A percentile compares a stretch with the other conserved stretches of the same genome.
Evolutionary conservation across 1,140 invertebrate species (phyloP).

Genomic region (honey bee (Apis mellifera)): DNA sequence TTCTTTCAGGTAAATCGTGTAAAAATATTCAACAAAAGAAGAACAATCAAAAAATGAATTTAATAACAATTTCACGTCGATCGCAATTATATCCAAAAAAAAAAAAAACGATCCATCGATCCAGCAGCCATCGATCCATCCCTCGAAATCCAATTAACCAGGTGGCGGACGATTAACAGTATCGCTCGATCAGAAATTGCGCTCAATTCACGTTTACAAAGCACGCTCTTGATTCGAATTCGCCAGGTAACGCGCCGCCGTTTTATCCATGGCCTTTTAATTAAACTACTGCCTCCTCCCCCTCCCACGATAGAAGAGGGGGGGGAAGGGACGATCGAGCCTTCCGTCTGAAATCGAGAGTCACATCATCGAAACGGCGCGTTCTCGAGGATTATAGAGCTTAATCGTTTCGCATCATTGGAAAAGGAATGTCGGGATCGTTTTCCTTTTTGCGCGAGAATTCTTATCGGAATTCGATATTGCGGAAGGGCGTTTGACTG

Average conservation of each 20-base stretch:
- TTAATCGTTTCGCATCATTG: slow-evolving; percentile 64
- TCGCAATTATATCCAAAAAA: too few relatives aligned
- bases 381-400: slow-evolving; percentile 33
- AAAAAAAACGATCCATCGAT: not conserved
- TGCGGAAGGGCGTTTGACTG: slow-evolving; percentile 10
- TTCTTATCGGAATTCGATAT: slow-evolving; percentile 79
- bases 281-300: slow-evolving; percentile 17
- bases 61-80: too few relatives aligned
- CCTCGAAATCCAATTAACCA: slow-evolving; percentile 9
- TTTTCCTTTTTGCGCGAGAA: slow-evolving; percentile 61
- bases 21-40: too few relatives aligned
- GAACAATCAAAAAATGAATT: too few relatives aligned
- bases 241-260: not conserved
- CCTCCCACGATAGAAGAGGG: not conserved
- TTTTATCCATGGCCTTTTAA: slow-evolving; percentile 34
- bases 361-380: slow-evolving; percentile 33
- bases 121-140: not conserved
- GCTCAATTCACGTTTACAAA: not conserved
- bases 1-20: too few relatives aligned
- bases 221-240: not conserved
- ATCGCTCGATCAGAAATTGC: not conserved
- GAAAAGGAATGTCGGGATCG: slow-evolving; percentile 63
- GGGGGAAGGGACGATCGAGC: too few relatives aligned
- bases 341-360: slow-evolving; percentile 34
- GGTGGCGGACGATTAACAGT: not conserved